Evolutionary conservation across 2,113 vertebrate genomes (phyloP).

Genomic region (Leiothrix lutea): DNA sequence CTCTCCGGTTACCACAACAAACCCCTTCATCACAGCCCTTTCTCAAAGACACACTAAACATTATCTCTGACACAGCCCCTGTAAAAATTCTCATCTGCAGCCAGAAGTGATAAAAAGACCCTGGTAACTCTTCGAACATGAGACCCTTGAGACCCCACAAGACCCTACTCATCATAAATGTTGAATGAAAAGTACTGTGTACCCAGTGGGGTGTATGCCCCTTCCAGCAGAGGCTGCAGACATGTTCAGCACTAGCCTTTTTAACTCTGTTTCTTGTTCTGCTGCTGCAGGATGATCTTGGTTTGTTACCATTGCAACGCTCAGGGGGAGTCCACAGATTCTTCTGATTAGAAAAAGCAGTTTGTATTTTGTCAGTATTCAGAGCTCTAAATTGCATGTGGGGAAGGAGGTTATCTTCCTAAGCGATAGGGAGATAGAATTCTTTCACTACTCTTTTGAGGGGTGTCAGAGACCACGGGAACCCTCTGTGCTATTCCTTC

Average conservation of each 20-base stretch:
- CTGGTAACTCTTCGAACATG: neutral
- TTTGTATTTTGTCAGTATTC: neutral
- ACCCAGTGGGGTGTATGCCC: neutral
- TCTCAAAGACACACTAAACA: neutral
- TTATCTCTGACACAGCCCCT: neutral
- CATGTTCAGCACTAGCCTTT: neutral
- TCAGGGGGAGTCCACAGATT: neutral
- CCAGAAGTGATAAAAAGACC: neutral
- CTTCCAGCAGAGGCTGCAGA: neutral
- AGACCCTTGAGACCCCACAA: neutral
- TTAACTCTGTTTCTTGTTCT: neutral
- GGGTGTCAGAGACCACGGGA: neutral
- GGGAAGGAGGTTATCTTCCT: neutral
- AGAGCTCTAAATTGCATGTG: neutral
- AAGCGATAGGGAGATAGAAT: neutral
- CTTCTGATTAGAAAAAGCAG: neutral
- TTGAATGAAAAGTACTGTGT: neutral
- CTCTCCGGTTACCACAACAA: neutral
- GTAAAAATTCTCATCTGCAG: neutral
- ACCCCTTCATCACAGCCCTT: neutral
- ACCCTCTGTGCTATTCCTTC: neutral
- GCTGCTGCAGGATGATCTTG: neutral
- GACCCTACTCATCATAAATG: neutral
- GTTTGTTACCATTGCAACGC: neutral
- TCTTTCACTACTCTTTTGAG: neutral